A percentile compares a stretch with the other conserved stretches of the same genome.
These are phyloP conservation scores for Gopherus flavomarginatus DNA, from an alignment of 2,113 vertebrate species.

Conservation along the genomic window DNA sequence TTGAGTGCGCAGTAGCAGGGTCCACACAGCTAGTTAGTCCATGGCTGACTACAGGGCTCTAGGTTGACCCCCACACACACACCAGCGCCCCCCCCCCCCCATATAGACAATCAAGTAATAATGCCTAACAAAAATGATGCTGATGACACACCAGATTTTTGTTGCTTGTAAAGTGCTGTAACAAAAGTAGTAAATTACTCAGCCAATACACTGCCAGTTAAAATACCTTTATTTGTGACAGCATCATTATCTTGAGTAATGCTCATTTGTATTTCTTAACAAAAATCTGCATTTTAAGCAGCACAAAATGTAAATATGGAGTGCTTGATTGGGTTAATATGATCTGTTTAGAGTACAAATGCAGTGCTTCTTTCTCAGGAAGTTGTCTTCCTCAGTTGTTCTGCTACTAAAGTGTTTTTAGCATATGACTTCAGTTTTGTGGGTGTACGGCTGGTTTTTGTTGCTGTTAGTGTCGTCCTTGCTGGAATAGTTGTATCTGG, in stretches of 20 bases:
- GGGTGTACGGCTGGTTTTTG: background rate
- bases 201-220: background rate
- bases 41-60: background rate
- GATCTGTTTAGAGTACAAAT: background rate
- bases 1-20: background rate
- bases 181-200: background rate
- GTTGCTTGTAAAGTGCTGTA: fast-evolving
- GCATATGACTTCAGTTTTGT: background rate
- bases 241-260: background rate
- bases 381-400: background rate
- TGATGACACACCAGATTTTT: background rate
- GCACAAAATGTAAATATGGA: background rate
- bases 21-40: background rate
- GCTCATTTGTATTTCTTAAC: background rate
- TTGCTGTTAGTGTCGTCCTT: background rate
- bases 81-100: no score
- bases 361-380: background rate
- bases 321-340: background rate
- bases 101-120: background rate
- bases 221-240: background rate
- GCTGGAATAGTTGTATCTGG: slow-evolving; percentile 72
- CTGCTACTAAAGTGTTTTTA: background rate
- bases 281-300: background rate
- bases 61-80: background rate
- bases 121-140: background rate